These are phyloP conservation scores for Chaetops frenatus DNA, from an alignment of 2,113 vertebrate species.

Conservation along the genomic window DNA sequence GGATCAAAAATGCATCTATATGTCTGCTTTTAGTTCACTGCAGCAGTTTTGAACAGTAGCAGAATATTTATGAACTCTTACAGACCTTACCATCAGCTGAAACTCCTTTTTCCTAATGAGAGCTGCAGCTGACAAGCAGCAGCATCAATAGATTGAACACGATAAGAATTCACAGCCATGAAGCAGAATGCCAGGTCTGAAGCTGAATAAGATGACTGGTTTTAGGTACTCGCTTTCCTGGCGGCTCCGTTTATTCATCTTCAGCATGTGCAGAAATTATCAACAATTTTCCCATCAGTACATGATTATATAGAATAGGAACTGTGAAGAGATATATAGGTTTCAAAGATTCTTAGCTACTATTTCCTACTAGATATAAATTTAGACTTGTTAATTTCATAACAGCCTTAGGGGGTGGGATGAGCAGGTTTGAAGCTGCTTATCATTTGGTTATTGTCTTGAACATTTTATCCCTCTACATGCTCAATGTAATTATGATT, in stretches of 20 bases:
- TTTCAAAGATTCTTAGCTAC: not conserved
- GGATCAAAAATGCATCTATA: not conserved
- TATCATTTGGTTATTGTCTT: not conserved
- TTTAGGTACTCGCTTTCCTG: not conserved
- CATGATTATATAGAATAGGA: not conserved
- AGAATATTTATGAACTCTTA: conserved; percentile 45
- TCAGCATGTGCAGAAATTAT: not conserved
- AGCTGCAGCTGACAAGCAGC: conserved; percentile 52
- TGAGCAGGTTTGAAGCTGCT: not conserved
- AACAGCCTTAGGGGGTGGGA: not conserved
- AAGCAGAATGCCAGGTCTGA: not conserved
- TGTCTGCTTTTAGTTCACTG: not conserved
- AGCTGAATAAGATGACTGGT: not conserved
- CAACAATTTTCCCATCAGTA: not conserved
- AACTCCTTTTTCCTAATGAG: conserved; percentile 13
- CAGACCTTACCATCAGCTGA: not conserved
- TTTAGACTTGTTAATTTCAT: not conserved
- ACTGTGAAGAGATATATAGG: not conserved
- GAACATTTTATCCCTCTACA: not conserved
- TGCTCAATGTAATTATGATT: not conserved
- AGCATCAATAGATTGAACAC: conserved; percentile 22
- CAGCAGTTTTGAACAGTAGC: conserved; percentile 1
- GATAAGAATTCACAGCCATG: conserved; percentile 29
- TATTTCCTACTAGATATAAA: not conserved
- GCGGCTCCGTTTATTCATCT: not conserved